Conservation (phyloP, 2,797 vertebrate genomes). For the Tenualosa thibaudeaui region DNA sequence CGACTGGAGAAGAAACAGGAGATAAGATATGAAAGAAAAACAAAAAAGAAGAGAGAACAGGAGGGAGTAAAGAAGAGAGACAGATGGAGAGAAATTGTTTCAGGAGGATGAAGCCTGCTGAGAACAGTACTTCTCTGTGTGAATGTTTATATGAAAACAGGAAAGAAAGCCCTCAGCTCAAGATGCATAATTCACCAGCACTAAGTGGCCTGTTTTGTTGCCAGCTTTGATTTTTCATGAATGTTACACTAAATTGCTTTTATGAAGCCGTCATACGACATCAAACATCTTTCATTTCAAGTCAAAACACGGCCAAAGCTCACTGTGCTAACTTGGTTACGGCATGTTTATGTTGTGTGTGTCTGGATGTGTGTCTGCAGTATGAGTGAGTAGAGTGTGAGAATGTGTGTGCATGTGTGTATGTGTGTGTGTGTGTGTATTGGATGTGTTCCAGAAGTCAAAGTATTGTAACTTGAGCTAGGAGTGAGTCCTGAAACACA, state of each 20-base stretch:
- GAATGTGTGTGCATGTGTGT: too few species aligned
- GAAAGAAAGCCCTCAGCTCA: constrained; percentile 9
- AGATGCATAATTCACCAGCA: constrained; percentile 60
- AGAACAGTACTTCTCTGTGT: not conserved
- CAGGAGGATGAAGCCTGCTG: not conserved
- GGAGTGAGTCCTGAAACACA: too few species aligned
- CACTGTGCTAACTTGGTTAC: not conserved
- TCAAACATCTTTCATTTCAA: constrained; percentile 40
- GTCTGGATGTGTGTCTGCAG: too few species aligned
- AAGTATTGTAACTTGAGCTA: too few species aligned
- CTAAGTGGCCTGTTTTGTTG: constrained; percentile 55
- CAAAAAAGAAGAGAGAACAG: not conserved
- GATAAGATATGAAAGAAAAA: not conserved
- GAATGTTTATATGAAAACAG: not conserved
- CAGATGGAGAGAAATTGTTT: not conserved
- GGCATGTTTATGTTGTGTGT: not conserved
- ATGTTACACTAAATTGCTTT: constrained; percentile 34
- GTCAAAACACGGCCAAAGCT: constrained; percentile 8
- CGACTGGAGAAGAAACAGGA: not conserved
- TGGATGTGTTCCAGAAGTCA: too few species aligned
- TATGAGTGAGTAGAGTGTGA: too few species aligned
- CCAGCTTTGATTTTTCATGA: constrained; percentile 50
- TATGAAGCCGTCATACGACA: constrained; percentile 32
- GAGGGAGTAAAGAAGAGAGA: not conserved
- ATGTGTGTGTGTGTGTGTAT: too few species aligned